These are phyloP conservation scores for Somateria mollissima DNA, from an alignment of 2,797 vertebrate genomes.

Conservation along the genomic window DNA sequence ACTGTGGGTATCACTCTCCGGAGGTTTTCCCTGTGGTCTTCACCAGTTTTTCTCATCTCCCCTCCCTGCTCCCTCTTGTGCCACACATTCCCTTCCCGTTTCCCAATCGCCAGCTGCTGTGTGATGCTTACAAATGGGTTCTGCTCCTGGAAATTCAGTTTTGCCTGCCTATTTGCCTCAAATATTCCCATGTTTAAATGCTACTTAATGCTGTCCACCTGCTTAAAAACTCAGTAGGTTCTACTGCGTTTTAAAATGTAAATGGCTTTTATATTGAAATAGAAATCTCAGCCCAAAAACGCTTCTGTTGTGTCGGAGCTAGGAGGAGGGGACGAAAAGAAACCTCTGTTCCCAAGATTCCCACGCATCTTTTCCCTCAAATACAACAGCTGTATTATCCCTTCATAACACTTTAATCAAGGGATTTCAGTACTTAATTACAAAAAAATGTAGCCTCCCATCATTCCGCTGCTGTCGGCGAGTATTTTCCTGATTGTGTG, in stretches of 20 bases:
- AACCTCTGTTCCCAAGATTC: constrained; percentile 42
- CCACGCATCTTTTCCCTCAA: constrained; percentile 40
- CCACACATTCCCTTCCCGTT: not conserved
- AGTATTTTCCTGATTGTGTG: constrained; percentile 38
- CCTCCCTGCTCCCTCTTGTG: not conserved
- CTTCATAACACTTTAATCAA: constrained; percentile 52
- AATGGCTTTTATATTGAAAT: constrained; percentile 36
- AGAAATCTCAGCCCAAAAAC: not conserved
- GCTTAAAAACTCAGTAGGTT: not conserved
- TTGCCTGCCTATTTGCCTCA: not conserved
- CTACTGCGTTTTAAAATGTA: not conserved
- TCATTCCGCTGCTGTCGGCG: constrained; percentile 41
- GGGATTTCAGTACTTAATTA: constrained; percentile 59
- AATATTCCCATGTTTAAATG: not conserved
- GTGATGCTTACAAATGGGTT: not conserved
- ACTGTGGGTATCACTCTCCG: not conserved
- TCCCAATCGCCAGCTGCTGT: not conserved
- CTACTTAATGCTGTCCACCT: not conserved
- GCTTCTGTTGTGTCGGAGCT: not conserved
- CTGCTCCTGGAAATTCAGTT: not conserved
- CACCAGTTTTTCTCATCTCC: not conserved
- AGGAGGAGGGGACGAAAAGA: not conserved
- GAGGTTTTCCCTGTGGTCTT: not conserved
- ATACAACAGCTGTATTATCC: constrained; percentile 29
- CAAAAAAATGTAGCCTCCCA: not conserved